Base-by-base conservation (phyloP, 2,797 vertebrate genomes). In the Acanthurus lineatus region DNA sequence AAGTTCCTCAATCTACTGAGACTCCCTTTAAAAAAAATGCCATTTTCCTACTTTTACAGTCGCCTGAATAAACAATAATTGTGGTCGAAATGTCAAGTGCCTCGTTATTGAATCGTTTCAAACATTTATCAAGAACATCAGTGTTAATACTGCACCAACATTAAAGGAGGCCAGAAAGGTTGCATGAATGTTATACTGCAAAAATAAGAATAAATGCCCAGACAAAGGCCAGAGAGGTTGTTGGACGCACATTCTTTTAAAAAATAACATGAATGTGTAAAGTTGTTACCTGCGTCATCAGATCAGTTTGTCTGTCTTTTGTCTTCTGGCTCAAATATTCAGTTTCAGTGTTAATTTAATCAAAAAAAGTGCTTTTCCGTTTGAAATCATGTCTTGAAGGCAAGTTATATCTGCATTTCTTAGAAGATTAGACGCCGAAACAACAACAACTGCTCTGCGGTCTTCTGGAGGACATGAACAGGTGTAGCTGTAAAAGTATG, bases 1-100 rank as follows among this genome's bases (percentile, higher is more conserved):
- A 5, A 84, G 74, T 89, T 88, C 84, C 87, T 83, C 76, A 76
- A 82, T 68, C 66, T 3, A 10, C 45, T 1, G 3, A 49, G 53
- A 32, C 45, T 53, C 0, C 1, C 2, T 73, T 63, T 57, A 32
- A 76, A 6, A 20, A 32, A 63, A 48, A 17, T 6, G 9, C 1
- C 2, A 32, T 32, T 32, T 32, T 56, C 20, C 20, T 25, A 12
- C 12, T 59, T 40, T 25, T 40, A 42, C 49, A 54, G 17, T 17
- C 22, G 32, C 0, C 14, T 19, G 2, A 49, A 32, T 14, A 40
- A 45, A 17, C n/a, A 1, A 54, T 7, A 1, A 16, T 53, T 57
- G 11, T 32, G 14, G 1, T 47, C 58, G 4, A 65, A 67, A 64
- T 19, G 8, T 56, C 9, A 32, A 14, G 0, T 17, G 0, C n/a